phyloP scores from a whole-genome alignment of 2,113 vertebrate genomes.

The Arenaria interpres region DNA sequence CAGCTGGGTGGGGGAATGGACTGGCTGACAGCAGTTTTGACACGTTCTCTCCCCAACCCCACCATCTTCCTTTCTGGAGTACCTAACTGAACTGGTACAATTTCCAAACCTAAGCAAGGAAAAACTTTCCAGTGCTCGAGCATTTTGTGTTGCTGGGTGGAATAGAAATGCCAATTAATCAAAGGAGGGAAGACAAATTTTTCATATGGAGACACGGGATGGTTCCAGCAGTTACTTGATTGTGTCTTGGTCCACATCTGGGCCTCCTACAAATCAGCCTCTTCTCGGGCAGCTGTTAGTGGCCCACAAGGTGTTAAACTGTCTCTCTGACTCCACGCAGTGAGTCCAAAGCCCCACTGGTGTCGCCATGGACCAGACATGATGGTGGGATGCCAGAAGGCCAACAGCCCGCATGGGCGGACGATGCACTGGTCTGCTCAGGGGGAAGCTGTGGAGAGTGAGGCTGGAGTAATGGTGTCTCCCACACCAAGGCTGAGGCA shows the following conservation, averaged over 20 bases:
- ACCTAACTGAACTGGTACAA: neutral
- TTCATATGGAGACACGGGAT: neutral
- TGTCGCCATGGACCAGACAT: accelerated
- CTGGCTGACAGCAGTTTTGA: neutral
- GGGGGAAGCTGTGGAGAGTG: neutral
- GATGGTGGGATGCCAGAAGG: neutral
- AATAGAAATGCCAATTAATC: neutral
- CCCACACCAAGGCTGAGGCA: neutral
- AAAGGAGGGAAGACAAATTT: neutral
- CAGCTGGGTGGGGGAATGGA: neutral
- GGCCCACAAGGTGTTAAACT: accelerated
- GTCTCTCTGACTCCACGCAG: accelerated
- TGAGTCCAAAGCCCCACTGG: no score
- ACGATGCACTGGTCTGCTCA: neutral
- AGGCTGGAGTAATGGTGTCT: neutral
- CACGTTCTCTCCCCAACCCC: accelerated
- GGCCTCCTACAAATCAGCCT: neutral
- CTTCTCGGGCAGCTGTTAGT: neutral
- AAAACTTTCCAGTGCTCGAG: neutral
- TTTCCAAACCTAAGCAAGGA: neutral
- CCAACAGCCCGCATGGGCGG: neutral
- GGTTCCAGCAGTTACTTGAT: neutral
- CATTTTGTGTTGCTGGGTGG: neutral
- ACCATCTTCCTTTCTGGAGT: neutral
- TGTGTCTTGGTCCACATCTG: neutral